Base-by-base conservation (phyloP, 2,888 invertebrate species). In the Cenopis cana region DNA sequence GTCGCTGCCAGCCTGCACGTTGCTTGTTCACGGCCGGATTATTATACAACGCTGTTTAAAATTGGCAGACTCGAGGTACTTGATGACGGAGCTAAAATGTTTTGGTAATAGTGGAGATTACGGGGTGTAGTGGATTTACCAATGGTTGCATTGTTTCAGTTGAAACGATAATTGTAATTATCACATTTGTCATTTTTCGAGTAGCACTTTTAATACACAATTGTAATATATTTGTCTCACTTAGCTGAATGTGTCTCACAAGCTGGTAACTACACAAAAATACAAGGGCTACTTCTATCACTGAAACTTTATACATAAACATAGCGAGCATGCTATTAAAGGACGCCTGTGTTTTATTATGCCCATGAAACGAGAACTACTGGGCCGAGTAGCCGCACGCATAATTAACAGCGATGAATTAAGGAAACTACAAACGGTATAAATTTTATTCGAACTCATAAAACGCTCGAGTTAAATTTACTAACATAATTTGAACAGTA, bases 401-500 rank as follows among this genome's bases (percentile, higher is more conserved):
- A 9, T 38, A 52, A 38, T 62, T 38, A 52, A 52, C 14, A 36
- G 36, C n/a, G 20, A 36, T 8, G 20, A 52, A 64, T 38, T 54
- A 41, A 3, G 14, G n/a, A n/a, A 24, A 38, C 50, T 36, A 18
- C n/a, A 14, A 24, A 33, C 20, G 14, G 17, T n/a, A 68, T 33
- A 59, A 12, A 59, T 68, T 68, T 38, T 55, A 54, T 29, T 54
- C 24, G 12, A 59, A 59, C 59, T 36, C 67, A 57, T 50, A 50
- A 59, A 59, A 38, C 59, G 67, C 55, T 65, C 52, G 54, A 54
- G 59, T 54, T 55, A 70, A 68, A 70, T 70, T 66, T 60, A 59
- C 60, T 61, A 67, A 56, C 67, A 50, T 73, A 73, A 75, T 64
- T 50, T 64, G 17, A 46, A 60, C 61, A 60, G 66, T 67, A 65